A percentile compares a stretch with the other conserved stretches of the same genome.
Conservation (phyloP, 2,888 invertebrate species). For the Ormyrus rosae region DNA sequence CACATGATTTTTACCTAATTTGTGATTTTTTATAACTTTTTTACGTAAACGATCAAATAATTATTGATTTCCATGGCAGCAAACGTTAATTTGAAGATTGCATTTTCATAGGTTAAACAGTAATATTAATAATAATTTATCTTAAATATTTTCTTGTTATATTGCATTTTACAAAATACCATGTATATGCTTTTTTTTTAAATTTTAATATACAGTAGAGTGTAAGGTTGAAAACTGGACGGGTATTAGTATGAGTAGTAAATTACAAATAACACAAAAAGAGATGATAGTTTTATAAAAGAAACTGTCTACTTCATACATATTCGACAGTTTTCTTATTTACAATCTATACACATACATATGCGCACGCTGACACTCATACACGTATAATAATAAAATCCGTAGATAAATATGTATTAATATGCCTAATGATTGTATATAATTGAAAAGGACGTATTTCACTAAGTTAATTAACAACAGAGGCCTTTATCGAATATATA, state of each 20-base stretch:
- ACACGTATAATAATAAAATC: slow-evolving; percentile 46
- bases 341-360: slow-evolving; percentile 14
- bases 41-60: slow-evolving; percentile 16
- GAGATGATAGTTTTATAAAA: slow-evolving; percentile 22
- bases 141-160: slow-evolving; percentile 36
- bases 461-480: slow-evolving; percentile 64
- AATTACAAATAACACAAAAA: slow-evolving; percentile 5
- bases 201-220: slow-evolving; percentile 1
- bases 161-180: slow-evolving; percentile 19
- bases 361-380: slow-evolving; percentile 11
- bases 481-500: slow-evolving; percentile 63
- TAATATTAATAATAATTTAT: slow-evolving; percentile 20
- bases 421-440: slow-evolving; percentile 62
- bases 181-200: slow-evolving; percentile 36
- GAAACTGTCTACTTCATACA: slow-evolving; percentile 44
- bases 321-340: slow-evolving; percentile 30
- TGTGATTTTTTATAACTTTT: slow-evolving; percentile 12
- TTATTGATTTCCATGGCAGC: slow-evolving; percentile 19
- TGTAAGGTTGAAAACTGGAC: slow-evolving; percentile 18
- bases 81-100: slow-evolving; percentile 32
- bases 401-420: slow-evolving; percentile 55
- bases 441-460: slow-evolving; percentile 63
- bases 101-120: slow-evolving; percentile 33
- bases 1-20: slow-evolving; percentile 5
- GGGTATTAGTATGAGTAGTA: slow-evolving; percentile 14